Evolutionary conservation across 2,113 vertebrate genomes (phyloP), one percentile per base, ranked within the genome.

Genomic region (Sceloporus tristichus): DNA sequence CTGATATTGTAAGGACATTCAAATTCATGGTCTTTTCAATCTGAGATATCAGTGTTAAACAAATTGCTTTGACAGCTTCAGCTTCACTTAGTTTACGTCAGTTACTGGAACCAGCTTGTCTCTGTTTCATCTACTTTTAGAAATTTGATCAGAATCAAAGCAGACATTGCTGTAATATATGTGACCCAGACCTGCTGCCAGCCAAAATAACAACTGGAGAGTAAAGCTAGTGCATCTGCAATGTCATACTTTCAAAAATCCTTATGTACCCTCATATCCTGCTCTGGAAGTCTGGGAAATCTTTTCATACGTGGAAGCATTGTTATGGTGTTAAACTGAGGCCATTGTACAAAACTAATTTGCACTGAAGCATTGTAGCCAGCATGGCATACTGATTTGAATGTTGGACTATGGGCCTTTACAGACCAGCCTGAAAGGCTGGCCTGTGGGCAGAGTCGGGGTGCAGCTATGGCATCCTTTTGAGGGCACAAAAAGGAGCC

Each of bases 1-100:
- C 48, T 66, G 13, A 79, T 79, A 71, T 70, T 70, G 25, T 34
- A 70, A 65, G n/a, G 21, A 79, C 71, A 27, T 56, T 79, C 10
- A 38, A 29, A 86, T 86, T 79, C n/a, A 86, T 66, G 70, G 48
- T 29, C n/a, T 79, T 86, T 78, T 70, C 19, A 16, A 3, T 78
- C 42, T 79, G 62, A 86, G 42, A 70, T 68, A n/a, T 38, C 59
- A 34, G 13, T 38, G 34, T 68, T 79, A 62, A 86, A 38, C 65
- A 84, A 86, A 79, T 54, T 86, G 19, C 21, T 79, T 86, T 86
- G 76, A 86, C 76, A 86, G 53, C 76, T 86, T 79, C 85, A 86
- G 42, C 29, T 79, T 70, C 65, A 79, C 11, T 71, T 86, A 79
- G n/a, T 70, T 79, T 65, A 68, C 13, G 18, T 79, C 85, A 79